These are phyloP conservation scores for Microtus montanus DNA, from an alignment of 2,113 vertebrate species.

Conservation along the genomic window DNA sequence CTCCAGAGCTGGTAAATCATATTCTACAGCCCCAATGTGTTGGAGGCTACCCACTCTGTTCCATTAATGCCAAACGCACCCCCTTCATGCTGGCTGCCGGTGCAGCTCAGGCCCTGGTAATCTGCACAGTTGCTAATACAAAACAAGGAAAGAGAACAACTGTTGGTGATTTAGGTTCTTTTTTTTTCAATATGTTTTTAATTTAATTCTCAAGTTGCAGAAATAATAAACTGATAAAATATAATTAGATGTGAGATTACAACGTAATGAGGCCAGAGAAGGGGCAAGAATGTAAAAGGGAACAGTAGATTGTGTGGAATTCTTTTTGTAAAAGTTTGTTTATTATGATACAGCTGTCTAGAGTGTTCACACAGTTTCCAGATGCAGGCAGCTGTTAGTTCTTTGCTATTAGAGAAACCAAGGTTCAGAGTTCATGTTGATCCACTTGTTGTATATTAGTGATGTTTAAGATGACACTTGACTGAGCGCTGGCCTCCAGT, in stretches of 20 bases:
- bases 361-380: slow-evolving; percentile 84
- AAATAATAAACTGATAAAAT: slow-evolving; percentile 91
- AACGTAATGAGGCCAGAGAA: slow-evolving; percentile 88
- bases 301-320: slow-evolving; percentile 74
- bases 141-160: slow-evolving; percentile 78
- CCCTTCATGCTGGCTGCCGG: slow-evolving; percentile 69
- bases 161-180: slow-evolving; percentile 80
- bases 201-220: slow-evolving; percentile 86
- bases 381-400: slow-evolving; percentile 87
- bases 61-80: slow-evolving; percentile 77
- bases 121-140: slow-evolving; percentile 79
- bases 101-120: slow-evolving; percentile 68
- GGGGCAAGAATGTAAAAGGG: slow-evolving; percentile 86
- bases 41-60: slow-evolving; percentile 16
- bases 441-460: slow-evolving; percentile 83
- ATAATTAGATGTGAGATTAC: slow-evolving; percentile 87
- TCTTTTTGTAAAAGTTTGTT: slow-evolving; percentile 81
- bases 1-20: slow-evolving; percentile 87
- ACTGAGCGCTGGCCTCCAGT: slow-evolving; percentile 64
- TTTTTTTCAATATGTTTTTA: slow-evolving; percentile 84
- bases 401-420: slow-evolving; percentile 60
- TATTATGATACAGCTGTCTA: slow-evolving; percentile 88
- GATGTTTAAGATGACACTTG: slow-evolving; percentile 78
- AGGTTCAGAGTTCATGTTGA: slow-evolving; percentile 81
- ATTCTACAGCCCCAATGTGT: slow-evolving; percentile 80